Evolutionary conservation across 2,888 invertebrate genomes (phyloP), one percentile per base, ranked within the genome.

Genomic region (Atherix ibis): DNA sequence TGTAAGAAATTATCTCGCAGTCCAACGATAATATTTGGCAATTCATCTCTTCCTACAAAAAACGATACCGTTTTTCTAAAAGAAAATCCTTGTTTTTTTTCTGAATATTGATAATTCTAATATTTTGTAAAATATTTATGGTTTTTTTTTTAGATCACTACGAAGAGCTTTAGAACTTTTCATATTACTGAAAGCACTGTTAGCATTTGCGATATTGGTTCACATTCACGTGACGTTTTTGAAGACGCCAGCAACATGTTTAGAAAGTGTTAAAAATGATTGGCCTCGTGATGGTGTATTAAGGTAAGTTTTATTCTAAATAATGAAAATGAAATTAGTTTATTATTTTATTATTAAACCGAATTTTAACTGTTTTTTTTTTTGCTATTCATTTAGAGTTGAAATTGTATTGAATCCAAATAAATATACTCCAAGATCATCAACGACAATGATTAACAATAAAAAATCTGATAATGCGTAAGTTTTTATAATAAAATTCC

Each of bases 241-340:
- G 29, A 75, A 85, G 51, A 76, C 87, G 40, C 92, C 95, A 5
- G 84, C 88, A 35, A 88, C 88, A 47, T 98, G 98, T 58, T 67
- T 98, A 46, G 78, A 87, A 53, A 78, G 85, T 56, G 75, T 92
- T 19, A 75, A 80, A 52, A 73, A 80, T 44, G 74, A 79, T 9
- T 98, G 97, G 97, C 95, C 97, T 0, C 67, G 88, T 40, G 87
- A 92, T 60, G 97, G 97, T 4, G 88, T 98, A 44, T 66, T 98
- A 13, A 47, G 58, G 57, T 53, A 40, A 41, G 34, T 39, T 19
- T 6, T n/a, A n/a, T n/a, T n/a, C n/a, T n/a, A n/a, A n/a, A n/a
- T n/a, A n/a, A n/a, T n/a, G n/a, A n/a, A n/a, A n/a, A n/a, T n/a
- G n/a, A n/a, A n/a, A n/a, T n/a, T 22, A 8, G 22, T 10, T 22